Evolutionary conservation across 2,113 vertebrate genomes (phyloP), one percentile per base, ranked within the genome.

Genomic region (Barnardius zonarius): DNA sequence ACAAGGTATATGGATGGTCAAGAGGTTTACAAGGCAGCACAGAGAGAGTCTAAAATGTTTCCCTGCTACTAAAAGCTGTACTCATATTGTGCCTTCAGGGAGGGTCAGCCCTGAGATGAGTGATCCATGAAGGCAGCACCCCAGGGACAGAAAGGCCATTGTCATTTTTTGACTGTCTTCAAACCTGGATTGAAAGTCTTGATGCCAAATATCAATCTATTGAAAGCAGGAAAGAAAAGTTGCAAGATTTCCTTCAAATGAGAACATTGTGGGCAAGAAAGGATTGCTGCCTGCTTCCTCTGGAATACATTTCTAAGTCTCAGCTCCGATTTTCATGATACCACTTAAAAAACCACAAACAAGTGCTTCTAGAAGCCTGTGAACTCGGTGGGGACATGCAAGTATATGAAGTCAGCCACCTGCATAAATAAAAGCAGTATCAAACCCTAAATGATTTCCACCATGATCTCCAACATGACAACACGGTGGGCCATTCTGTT

Each of bases 41-140:
- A 75, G 10, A 61, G 33, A 28, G 28, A 92, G 49, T 39, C 64
- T 11, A 30, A 63, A 8, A 2, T 9, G 39, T 52, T 43, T 88
- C 9, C 9, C 13, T 14, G 11, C 68, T 63, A 25, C 27, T 37
- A n/a, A 55, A 67, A 73, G 59, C 79, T 78, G 17, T 20, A 52
- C 33, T 83, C 44, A 57, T 25, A 5, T 17, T 1, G 0, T 0
- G 2, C 5, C 51, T 59, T 72, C 57, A 72, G 33, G 1, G 28
- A 44, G 19, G 31, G 49, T 39, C 51, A 83, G 79, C 14, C 24
- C 28, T 19, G 37, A 30, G 22, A 23, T 20, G 57, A 24, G 44
- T 28, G 44, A 46, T 14, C 59, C 23, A 41, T 24, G 22, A 73
- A 66, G 44, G 39, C 59, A 82, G 55, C 3, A 2, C 12, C 10